These are phyloP conservation scores for Pachyramphus minor DNA, from an alignment of 2,113 vertebrate species.

Conservation along the genomic window DNA sequence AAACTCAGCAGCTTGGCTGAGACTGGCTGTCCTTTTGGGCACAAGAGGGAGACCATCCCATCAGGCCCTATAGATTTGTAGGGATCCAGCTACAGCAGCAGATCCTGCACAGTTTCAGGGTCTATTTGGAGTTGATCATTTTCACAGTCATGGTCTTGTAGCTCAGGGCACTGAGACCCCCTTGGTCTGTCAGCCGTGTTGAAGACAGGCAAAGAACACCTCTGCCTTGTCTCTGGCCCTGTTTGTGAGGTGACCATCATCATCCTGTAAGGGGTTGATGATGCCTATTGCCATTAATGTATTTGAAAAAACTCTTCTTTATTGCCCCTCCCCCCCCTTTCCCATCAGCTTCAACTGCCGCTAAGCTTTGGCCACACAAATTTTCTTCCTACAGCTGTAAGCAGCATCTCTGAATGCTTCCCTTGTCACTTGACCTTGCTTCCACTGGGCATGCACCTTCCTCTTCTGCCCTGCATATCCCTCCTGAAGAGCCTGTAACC, in stretches of 20 bases:
- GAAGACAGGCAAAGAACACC: neutral
- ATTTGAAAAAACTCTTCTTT: neutral
- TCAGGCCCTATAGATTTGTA: neutral
- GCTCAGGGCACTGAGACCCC: neutral
- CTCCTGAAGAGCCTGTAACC: neutral
- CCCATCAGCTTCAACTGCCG: neutral
- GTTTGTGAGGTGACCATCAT: neutral
- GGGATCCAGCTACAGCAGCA: neutral
- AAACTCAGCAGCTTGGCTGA: neutral
- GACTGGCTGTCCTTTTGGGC: neutral
- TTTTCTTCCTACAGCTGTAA: neutral
- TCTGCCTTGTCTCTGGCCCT: neutral
- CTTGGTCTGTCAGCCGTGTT: neutral
- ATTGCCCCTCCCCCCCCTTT: neutral
- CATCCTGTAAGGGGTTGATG: neutral
- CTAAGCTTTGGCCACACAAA: neutral
- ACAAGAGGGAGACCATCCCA: neutral
- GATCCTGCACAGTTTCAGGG: neutral
- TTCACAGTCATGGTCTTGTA: neutral
- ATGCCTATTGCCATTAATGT: neutral
- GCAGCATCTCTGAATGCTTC: neutral
- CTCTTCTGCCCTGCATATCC: neutral
- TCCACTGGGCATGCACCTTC: neutral
- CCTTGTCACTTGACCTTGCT: neutral
- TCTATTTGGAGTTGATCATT: neutral